Evolutionary conservation across 2,888 invertebrate genomes (phyloP).

Genomic region (Notodonta dromedarius): DNA sequence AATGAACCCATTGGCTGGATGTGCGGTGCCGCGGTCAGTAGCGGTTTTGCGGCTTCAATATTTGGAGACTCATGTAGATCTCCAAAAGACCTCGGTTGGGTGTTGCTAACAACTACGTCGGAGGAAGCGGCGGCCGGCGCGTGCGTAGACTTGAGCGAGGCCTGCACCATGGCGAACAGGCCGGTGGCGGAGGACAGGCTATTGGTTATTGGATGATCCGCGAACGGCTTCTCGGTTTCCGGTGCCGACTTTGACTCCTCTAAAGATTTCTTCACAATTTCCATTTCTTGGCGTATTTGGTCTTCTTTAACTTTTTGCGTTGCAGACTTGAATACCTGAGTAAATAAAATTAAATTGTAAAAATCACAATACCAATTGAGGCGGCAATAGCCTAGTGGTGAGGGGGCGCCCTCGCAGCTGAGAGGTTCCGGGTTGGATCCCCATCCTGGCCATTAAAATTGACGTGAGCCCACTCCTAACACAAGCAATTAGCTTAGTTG

Average conservation of each 20-base stretch:
- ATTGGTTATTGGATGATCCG: slow-evolving; percentile 28
- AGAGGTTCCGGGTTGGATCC: no score
- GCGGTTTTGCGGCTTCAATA: slow-evolving; percentile 19
- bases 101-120: slow-evolving; percentile 54
- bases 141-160: slow-evolving; percentile 59
- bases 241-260: slow-evolving; percentile 56
- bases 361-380: background rate
- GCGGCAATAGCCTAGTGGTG: no score
- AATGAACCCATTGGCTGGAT: slow-evolving; percentile 1
- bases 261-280: slow-evolving; percentile 79
- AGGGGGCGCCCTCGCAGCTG: no score
- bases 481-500: no score
- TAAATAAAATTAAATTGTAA: slow-evolving; percentile 8
- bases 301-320: slow-evolving; percentile 89
- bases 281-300: slow-evolving; percentile 83
- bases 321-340: slow-evolving; percentile 88
- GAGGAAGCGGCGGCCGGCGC: slow-evolving; percentile 30
- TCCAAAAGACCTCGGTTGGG: slow-evolving; percentile 70
- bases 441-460: no score
- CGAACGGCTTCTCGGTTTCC: slow-evolving; percentile 14
- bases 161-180: slow-evolving; percentile 71
- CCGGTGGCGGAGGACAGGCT: slow-evolving; percentile 66
- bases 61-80: slow-evolving; percentile 52
- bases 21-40: slow-evolving; percentile 4
- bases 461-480: no score